Base-by-base conservation (phyloP, 2,888 invertebrate genomes). In the Papilio gigon region DNA sequence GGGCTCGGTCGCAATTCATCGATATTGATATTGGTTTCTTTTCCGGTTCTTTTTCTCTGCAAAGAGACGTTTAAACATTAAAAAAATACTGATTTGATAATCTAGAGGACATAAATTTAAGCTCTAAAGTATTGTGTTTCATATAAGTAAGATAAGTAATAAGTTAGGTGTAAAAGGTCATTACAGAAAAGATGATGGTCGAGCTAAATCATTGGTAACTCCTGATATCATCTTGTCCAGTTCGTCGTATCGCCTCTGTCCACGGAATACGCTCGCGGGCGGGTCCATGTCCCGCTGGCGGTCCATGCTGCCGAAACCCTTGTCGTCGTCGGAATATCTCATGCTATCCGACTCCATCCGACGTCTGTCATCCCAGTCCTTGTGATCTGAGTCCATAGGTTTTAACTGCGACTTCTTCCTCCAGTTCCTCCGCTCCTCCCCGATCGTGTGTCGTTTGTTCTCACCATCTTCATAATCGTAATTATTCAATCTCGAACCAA, bases 401-500 rank as follows among this genome's bases (percentile, higher is more conserved):
- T 86, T 86, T 47, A 80, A 66, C 44, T 90, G 71, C 3, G 82
- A 79, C 72, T 89, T 89, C 72, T 88, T 88, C 71, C 90, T 85
- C 87, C 87, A 90, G 71, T 84, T 88, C 44, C 88, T 80, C 71
- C 89, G 80, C 42, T 90, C 90, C 3, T 89, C 87, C 61, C 84
- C 74, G 42, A 85, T 72, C 1, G 83, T 78, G 71, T 87, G 88
- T 66, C 86, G 82, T 74, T 86, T 84, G 35, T 75, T 78, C 20
- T 89, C 87, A 11, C 77, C 64, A 50, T 91, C 90, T 2, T 89
- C 89, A 70, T 90, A 89, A 71, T 91, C 90, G 69, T 85, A 90
- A 75, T 75, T 80, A 66, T 76, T 81, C 33, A 78, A 70, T 76
- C 85, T 80, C 17, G 80, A 81, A 42, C 83, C 84, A 40, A 78